Evolutionary conservation across 2,888 invertebrate genomes (phyloP), one percentile per base, ranked within the genome.

Genomic region (Pristionchus arcanus): DNA sequence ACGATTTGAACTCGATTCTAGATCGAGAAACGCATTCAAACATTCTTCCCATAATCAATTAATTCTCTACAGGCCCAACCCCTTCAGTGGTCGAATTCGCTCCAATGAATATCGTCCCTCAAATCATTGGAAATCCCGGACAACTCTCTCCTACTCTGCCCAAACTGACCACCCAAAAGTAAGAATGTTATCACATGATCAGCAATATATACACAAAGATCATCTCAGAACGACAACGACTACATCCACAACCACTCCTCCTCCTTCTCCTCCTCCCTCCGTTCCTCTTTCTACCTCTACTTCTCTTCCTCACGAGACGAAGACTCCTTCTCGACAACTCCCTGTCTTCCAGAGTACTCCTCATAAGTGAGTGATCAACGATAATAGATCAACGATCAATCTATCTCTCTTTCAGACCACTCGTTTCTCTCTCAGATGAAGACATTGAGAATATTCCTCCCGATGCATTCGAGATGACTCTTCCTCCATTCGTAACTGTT

Each of bases 401-500:
- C 42, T 7, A 0, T 9, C 59, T 55, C 49, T 34, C 25, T 85
- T 90, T 59, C 90, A 91, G 92, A 42, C 94, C 94, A 3, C 90
- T 94, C 42, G 94, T 94, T 34, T 92, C 94, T 5, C 89, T 94
- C 59, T 91, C 92, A 15, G 93, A 93, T 71, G 92, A 92, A 34
- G 94, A 94, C 86, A 93, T 94, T 81, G 91, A 90, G 31, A 92
- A 94, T 59, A 85, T 94, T 71, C 94, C 94, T 0, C 93, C 94
- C 7, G 94, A 94, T 81, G 94, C 92, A 1, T 94, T 95, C 89
- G 94, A 94, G 86, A 88, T 91, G 90, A 93, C 95, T 19, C 93
- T 94, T 91, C 93, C 95, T 16, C 93, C 94, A 21, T 94, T 94
- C 89, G 91, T 94, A 28, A 95, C 94, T 15, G 92, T 94, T n/a